Evolutionary conservation across 2,888 invertebrate species (phyloP).

Genomic region (Eurois occulta): DNA sequence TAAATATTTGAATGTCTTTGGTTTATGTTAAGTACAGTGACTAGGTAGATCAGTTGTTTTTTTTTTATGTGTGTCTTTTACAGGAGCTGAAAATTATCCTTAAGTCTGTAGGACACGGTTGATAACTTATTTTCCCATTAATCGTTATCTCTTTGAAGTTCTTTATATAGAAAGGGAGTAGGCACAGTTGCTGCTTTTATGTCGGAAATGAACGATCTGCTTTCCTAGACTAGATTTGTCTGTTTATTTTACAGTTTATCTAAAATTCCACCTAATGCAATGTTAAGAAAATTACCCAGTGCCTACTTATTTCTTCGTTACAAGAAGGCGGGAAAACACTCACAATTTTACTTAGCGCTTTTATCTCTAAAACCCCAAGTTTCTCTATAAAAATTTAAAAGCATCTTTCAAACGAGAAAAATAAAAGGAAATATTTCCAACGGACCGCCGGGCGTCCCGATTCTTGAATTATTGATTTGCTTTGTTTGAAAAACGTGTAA

Average conservation of each 20-base stretch:
- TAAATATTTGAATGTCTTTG: too few relatives aligned
- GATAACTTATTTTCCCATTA: too few relatives aligned
- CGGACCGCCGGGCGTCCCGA: slow-evolving; percentile 58
- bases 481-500: slow-evolving; percentile 73
- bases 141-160: too few relatives aligned
- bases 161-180: background rate
- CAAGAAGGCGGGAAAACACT: slow-evolving; percentile 41
- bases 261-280: background rate
- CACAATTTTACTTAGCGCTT: slow-evolving; percentile 56
- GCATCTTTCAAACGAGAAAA: slow-evolving; percentile 62
- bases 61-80: background rate
- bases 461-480: slow-evolving; percentile 79
- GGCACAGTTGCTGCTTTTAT: background rate
- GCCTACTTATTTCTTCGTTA: slow-evolving; percentile 31
- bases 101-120: background rate
- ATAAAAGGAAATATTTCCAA: slow-evolving; percentile 63
- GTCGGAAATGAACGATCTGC: background rate
- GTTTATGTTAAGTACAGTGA: background rate
- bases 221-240: background rate
- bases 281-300: slow-evolving; percentile 2
- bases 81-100: background rate
- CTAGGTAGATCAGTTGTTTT: background rate
- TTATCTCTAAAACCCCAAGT: slow-evolving; percentile 62
- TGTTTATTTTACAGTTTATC: background rate
- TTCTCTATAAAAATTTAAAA: slow-evolving; percentile 66